Evolutionary conservation across 2,113 vertebrate genomes (phyloP).

Genomic region (Galbula dea): DNA sequence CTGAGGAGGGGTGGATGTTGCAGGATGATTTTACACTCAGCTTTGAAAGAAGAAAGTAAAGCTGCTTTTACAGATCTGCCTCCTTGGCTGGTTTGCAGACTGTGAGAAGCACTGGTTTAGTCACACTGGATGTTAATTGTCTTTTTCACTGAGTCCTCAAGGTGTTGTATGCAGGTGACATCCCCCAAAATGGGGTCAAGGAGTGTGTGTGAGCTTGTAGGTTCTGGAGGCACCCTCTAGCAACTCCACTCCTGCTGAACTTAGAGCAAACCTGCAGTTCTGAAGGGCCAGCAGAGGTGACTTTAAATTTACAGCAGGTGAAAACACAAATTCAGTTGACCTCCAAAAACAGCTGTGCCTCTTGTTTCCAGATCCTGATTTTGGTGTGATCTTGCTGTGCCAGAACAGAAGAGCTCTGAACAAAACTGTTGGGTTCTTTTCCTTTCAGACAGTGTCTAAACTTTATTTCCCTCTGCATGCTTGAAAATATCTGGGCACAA

Average conservation of each 20-base stretch:
- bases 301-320: neutral
- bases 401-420: neutral
- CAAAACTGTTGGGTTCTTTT: neutral
- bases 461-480: too few relatives aligned
- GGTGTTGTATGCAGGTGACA: fast-evolving
- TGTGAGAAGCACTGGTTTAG: neutral
- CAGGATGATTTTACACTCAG: neutral
- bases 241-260: neutral
- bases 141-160: neutral
- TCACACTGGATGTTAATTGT: fast-evolving
- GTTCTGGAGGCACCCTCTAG: neutral
- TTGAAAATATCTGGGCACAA: neutral
- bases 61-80: neutral
- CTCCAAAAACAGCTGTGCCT: neutral
- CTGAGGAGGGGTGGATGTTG: neutral
- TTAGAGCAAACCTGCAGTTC: neutral
- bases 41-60: neutral
- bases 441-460: neutral
- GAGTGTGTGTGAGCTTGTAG: neutral
- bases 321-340: neutral
- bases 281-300: neutral
- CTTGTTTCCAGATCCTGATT: neutral
- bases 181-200: fast-evolving
- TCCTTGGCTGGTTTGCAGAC: neutral
- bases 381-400: neutral